Evolutionary conservation across 2,888 invertebrate species (phyloP), one percentile per base, ranked within the genome.

Genomic region (Esperia sulphurella): DNA sequence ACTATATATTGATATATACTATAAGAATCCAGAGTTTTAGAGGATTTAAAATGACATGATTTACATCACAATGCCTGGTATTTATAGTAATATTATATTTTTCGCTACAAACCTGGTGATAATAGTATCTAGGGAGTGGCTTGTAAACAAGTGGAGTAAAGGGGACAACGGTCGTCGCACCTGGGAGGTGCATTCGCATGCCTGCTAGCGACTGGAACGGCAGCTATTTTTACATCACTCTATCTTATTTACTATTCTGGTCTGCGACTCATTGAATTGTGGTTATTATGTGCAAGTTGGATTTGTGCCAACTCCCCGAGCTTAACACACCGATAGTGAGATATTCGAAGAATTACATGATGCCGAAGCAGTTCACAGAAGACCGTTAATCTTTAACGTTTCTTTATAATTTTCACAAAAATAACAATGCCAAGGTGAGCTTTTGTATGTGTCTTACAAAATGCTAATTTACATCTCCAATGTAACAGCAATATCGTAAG

Each of bases 171-270:
- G 74, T 75, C 84, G 75, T 68, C 75, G 76, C 82, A 88, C 88
- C 88, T 88, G 87, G 76, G 81, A 84, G 84, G 84, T 86, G 85
- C 81, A 84, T 73, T 75, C 74, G 78, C 79, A 75, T 71, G 76
- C 71, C 67, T 67, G 75, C 79, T 74, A 73, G 76, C 80, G 74
- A 85, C 88, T 88, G 87, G 87, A 87, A 77, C 79, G 71, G 73
- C 72, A 65, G 79, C 88, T 89, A 89, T 89, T 87, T 89, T 84
- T 88, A 89, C 74, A 72, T 83, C 78, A 84, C 84, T 83, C 83
- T 86, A 86, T 87, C 85, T 89, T 88, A 87, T 88, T 89, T 85
- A 88, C 89, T 89, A 88, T 88, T 89, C 88, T 86, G 80, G 89
- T 85, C 84, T 79, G 84, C 84, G 83, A 83, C 88, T 88, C 88